Percentiles rank a stretch among this genome's conserved stretches.
phyloP scores from a whole-genome alignment of 2,797 vertebrate genomes.

The Sphenodon punctatus region DNA sequence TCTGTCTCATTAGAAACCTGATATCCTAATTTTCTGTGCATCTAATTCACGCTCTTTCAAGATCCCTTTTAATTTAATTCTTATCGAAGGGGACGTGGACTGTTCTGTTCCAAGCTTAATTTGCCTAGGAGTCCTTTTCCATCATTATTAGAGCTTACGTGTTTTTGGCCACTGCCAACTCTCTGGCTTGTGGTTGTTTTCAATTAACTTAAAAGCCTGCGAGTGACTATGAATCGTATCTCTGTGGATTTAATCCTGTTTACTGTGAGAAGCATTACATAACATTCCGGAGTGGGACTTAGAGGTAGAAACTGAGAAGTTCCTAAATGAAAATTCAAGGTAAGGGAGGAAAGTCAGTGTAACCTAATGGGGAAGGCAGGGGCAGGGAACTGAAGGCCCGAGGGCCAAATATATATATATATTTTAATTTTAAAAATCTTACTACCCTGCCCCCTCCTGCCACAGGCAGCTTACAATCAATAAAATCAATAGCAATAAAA shows the following conservation, averaged over 20 bases:
- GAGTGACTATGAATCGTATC: not conserved
- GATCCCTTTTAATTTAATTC: not conserved
- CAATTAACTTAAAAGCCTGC: not conserved
- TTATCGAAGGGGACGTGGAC: rapidly evolving
- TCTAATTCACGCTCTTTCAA: not conserved
- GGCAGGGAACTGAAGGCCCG: too few species aligned
- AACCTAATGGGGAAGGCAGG: too few species aligned
- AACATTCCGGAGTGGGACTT: not conserved
- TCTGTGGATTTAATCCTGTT: not conserved
- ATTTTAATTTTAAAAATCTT: too few species aligned
- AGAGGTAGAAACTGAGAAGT: not conserved
- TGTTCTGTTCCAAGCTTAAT: not conserved
- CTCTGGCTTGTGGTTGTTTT: not conserved
- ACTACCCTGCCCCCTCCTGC: too few species aligned
- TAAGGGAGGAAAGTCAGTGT: too few species aligned
- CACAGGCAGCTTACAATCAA: too few species aligned
- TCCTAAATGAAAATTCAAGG: not conserved
- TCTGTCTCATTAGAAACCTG: not conserved
- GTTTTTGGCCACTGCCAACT: not conserved
- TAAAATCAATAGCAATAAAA: too few species aligned
- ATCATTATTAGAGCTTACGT: not conserved
- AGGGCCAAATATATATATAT: too few species aligned
- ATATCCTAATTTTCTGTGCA: not conserved
- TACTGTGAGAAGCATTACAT: not conserved
- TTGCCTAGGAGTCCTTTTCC: not conserved